phyloP scores from a whole-genome alignment of 2,113 vertebrate species.

The Setophaga coronata region DNA sequence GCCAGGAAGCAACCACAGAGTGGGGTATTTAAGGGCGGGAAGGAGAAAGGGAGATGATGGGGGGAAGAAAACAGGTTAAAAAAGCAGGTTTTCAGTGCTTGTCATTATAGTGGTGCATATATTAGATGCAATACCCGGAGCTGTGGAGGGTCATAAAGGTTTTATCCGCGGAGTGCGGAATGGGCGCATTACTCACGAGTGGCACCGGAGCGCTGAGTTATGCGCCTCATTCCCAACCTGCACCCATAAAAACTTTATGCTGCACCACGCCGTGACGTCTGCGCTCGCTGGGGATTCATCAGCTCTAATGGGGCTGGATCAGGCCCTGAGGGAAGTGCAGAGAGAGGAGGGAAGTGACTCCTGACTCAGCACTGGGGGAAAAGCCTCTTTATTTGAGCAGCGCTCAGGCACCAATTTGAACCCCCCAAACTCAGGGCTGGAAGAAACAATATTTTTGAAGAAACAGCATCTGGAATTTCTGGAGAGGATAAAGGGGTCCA shows the following conservation, averaged over 20 bases:
- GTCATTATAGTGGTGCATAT: conserved; percentile 43
- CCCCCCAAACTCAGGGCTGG: not conserved
- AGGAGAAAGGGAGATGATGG: not conserved
- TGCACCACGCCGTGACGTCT: not conserved
- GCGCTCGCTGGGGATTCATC: not conserved
- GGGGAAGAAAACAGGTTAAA: conserved; percentile 20
- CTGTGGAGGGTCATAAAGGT: conserved; percentile 56
- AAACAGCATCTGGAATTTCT: not conserved
- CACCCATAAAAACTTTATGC: conserved; percentile 64
- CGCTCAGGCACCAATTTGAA: rapidly evolving
- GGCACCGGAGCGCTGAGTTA: conserved; percentile 45
- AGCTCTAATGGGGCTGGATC: not conserved
- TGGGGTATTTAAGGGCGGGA: not conserved
- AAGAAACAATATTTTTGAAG: not conserved
- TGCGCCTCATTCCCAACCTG: conserved; percentile 20
- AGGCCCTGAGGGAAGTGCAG: not conserved
- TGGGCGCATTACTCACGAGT: conserved; percentile 58
- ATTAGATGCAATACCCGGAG: conserved; percentile 2
- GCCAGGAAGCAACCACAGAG: not conserved
- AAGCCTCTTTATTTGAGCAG: not conserved
- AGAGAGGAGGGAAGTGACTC: not conserved
- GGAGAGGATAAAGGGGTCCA: not conserved
- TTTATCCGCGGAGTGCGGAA: conserved; percentile 52
- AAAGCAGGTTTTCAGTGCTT: conserved; percentile 48
- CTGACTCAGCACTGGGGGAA: conserved; percentile 38